These are phyloP conservation scores for Diorhabda sublineata DNA, from an alignment of 1,140 invertebrate genomes.

Conservation along the genomic window DNA sequence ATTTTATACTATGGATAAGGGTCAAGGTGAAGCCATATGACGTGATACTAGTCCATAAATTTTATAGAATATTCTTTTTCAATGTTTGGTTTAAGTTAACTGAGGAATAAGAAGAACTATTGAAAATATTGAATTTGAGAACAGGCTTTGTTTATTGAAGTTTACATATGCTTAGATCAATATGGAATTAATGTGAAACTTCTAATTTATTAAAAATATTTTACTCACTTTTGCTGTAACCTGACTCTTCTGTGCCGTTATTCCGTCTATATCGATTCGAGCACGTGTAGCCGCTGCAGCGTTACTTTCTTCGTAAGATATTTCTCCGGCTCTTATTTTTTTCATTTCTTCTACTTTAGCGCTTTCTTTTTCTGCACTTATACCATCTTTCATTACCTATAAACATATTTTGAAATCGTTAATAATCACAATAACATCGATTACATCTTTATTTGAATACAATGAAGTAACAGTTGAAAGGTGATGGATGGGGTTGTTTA, in stretches of 20 bases:
- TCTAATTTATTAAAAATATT: too few relatives aligned
- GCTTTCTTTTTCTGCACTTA: slow-evolving; percentile 71
- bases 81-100: too few relatives aligned
- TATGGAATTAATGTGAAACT: slow-evolving; percentile 1
- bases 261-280: slow-evolving; percentile 68
- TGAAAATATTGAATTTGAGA: too few relatives aligned
- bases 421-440: neutral
- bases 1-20: neutral
- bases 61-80: too few relatives aligned
- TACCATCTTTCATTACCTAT: slow-evolving; percentile 71
- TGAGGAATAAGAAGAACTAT: too few relatives aligned
- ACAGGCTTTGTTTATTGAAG: too few relatives aligned
- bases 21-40: too few relatives aligned
- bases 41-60: too few relatives aligned
- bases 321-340: slow-evolving; percentile 70
- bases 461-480: neutral
- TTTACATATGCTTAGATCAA: too few relatives aligned
- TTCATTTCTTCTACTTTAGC: slow-evolving; percentile 76
- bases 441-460: neutral
- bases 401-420: slow-evolving; percentile 4
- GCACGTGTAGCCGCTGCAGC: slow-evolving; percentile 55
- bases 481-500: too few relatives aligned
- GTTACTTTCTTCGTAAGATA: slow-evolving; percentile 73
- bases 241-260: slow-evolving; percentile 70
- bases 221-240: slow-evolving; percentile 64